Evolutionary conservation across 2,888 invertebrate genomes (phyloP).

Genomic region (Hypena proboscidalis): DNA sequence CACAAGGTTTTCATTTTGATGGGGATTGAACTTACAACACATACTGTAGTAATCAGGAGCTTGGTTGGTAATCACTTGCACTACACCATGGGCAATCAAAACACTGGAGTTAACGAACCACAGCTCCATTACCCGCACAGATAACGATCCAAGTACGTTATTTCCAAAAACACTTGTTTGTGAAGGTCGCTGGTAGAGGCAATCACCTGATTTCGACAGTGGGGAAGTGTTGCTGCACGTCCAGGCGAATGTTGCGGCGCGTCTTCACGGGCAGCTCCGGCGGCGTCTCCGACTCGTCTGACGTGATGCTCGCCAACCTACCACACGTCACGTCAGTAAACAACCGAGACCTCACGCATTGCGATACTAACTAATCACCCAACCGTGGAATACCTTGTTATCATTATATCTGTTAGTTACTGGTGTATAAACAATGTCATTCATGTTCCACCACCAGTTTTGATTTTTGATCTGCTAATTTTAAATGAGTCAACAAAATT

Average conservation of each 20-base stretch:
- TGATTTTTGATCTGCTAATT: too few relatives aligned
- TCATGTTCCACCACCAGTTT: background rate
- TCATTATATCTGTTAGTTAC: conserved; percentile 27
- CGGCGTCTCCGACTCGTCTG: conserved; percentile 81
- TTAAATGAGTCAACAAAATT: too few relatives aligned
- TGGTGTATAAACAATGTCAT: conserved; percentile 8
- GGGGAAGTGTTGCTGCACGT: conserved; percentile 78
- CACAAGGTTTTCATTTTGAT: too few relatives aligned
- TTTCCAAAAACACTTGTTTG: conserved; percentile 5
- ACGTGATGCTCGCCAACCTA: conserved; percentile 76
- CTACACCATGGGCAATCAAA: too few relatives aligned
- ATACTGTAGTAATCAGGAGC: too few relatives aligned
- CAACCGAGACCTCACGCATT: conserved; percentile 17
- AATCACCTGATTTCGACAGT: conserved; percentile 74
- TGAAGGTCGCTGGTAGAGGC: conserved; percentile 22
- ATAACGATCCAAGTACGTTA: conserved; percentile 8
- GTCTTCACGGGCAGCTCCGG: conserved; percentile 87
- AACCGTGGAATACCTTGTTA: conserved; percentile 12
- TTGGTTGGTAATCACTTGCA: too few relatives aligned
- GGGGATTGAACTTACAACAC: too few relatives aligned
- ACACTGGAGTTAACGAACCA: too few relatives aligned
- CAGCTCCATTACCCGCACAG: background rate
- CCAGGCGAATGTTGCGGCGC: conserved; percentile 76
- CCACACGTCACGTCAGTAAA: conserved; percentile 39
- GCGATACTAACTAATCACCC: conserved; percentile 31